Percentiles rank a stretch among this genome's conserved stretches.
These are phyloP conservation scores for Gymnodraco acuticeps DNA, from an alignment of 2,797 vertebrate species.

Conservation along the genomic window DNA sequence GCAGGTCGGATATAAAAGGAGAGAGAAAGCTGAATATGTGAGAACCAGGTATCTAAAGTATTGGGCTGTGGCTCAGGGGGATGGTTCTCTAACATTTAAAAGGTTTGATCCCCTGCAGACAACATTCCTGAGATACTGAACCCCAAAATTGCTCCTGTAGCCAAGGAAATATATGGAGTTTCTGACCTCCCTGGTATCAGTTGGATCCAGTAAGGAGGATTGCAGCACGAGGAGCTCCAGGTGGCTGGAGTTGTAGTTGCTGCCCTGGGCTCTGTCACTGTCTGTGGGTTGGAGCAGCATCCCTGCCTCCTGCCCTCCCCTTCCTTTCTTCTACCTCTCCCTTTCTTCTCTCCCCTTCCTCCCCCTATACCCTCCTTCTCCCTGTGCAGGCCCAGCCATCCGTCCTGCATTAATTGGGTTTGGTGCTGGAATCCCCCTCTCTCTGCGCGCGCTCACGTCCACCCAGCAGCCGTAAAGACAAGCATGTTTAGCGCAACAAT, in stretches of 20 bases:
- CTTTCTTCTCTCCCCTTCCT: no score
- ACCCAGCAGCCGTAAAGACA: conserved; percentile 87
- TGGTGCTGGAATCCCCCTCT: conserved; percentile 90
- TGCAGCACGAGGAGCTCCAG: conserved; percentile 83
- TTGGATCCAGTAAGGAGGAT: conserved; percentile 59
- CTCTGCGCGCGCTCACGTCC: conserved; percentile 85
- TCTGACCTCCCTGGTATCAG: conserved; percentile 85
- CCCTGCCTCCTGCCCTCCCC: conserved; percentile 51
- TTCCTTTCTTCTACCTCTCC: conserved; percentile 24
- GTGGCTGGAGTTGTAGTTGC: conserved; percentile 80
- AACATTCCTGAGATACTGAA: no score
- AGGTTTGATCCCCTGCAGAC: no score
- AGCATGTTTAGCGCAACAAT: conserved; percentile 97
- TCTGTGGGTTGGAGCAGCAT: conserved; percentile 51
- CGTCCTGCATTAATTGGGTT: conserved; percentile 95
- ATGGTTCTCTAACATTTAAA: no score
- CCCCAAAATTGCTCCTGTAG: no score
- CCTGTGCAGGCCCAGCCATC: conserved; percentile 84
- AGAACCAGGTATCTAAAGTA: conserved; percentile 80
- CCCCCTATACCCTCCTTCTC: conserved; percentile 78
- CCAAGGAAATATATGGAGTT: conserved; percentile 60
- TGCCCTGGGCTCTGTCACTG: conserved; percentile 52
- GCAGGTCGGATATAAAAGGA: neutral
- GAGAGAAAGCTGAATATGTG: conserved; percentile 61
- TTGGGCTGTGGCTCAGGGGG: no score